Evolutionary conservation across 2,797 vertebrate genomes (phyloP), one percentile per base, ranked within the genome.

Genomic region (Chelon labrosus): DNA sequence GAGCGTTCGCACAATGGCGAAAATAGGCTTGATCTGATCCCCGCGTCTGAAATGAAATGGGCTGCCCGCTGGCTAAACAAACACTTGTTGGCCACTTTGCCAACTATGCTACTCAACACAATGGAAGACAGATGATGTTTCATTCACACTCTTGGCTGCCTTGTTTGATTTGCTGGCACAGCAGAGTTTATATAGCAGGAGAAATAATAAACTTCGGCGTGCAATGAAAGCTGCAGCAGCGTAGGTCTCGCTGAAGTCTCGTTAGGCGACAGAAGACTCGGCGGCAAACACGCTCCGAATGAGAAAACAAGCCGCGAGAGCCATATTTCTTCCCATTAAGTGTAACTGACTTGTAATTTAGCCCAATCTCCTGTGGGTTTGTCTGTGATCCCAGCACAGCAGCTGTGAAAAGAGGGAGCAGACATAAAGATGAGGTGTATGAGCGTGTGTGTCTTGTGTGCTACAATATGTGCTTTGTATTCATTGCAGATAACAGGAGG

Each of bases 401-500:
- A 17, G 56, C 12, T 12, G 62, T 16, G 58, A 5, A 52, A 51
- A 52, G 39, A 59, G 75, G 65, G 73, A 77, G 82, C 20, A 61
- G 70, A 70, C 70, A 25, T 81, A 72, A 82, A 83, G 78, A 84
- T 73, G 85, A 89, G 83, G 87, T 54, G 62, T 55, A 67, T 69
- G 80, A 81, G 80, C 31, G 31, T 65, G 65, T 63, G 86, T 77
- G 85, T 87, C 76, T 75, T 37, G 39, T 64, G 84, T 60, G 69
- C 75, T 72, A 88, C 85, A 84, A 79, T 76, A 75, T 78, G 84
- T 68, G 83, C 89, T 94, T 92, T 92, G 89, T 92, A 89, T 92
- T 92, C 90, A 89, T 75, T 85, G 88, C 88, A 89, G 90, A 92
- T 89, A 91, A 92, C 86, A 87, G 77, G 80, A 89, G 90, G 77